Evolutionary conservation across 2,113 vertebrate species (phyloP).

Genomic region (Gulo gulo): DNA sequence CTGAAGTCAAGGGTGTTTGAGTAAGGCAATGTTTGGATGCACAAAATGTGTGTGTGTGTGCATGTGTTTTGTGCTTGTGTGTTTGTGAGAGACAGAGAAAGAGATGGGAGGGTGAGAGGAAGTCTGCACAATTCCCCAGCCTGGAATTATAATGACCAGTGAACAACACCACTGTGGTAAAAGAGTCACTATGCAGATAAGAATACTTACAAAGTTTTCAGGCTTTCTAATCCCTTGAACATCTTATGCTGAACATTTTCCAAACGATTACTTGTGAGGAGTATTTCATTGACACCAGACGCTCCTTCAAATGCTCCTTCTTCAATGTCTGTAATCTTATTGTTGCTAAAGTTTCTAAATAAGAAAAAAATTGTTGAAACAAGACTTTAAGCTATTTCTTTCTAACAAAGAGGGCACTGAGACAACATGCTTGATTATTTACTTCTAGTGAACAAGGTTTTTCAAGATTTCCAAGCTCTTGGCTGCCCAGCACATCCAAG

Average conservation of each 20-base stretch:
- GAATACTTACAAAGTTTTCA: slow-evolving; percentile 94
- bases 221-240: slow-evolving; percentile 94
- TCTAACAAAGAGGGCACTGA: not conserved
- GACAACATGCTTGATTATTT: not conserved
- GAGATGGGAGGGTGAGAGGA: not conserved
- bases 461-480: not conserved
- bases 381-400: slow-evolving; percentile 12
- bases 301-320: slow-evolving; percentile 98
- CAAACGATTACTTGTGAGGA: slow-evolving; percentile 95
- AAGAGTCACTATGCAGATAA: not conserved
- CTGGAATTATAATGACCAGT: not conserved
- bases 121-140: not conserved
- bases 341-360: slow-evolving; percentile 96
- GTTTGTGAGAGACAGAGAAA: not conserved
- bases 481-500: not conserved
- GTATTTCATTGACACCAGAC: slow-evolving; percentile 94
- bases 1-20: not conserved
- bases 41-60: fast-evolving
- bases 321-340: slow-evolving; percentile 98
- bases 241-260: slow-evolving; percentile 94
- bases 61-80: not conserved
- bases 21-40: not conserved
- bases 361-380: slow-evolving; percentile 22
- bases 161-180: fast-evolving
- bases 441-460: not conserved